phyloP scores from a whole-genome alignment of 1,140 invertebrate species.

The Campoletis sonorensis region DNA sequence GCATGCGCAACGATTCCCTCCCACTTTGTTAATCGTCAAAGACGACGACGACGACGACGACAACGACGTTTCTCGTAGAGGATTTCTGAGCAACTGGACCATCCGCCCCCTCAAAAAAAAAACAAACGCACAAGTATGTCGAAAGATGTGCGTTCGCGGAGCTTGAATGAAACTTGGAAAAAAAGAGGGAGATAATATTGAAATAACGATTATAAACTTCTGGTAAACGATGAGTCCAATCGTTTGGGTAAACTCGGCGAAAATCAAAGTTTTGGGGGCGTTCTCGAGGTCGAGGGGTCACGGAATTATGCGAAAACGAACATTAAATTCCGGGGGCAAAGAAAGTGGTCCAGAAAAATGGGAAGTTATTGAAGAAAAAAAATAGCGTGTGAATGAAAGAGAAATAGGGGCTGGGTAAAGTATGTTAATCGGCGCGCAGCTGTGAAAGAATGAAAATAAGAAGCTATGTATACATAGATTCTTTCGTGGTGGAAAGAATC shows the following conservation, averaged over 20 bases:
- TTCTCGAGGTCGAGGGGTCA: slow-evolving; percentile 34
- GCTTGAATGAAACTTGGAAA: background rate
- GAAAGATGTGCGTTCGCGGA: too few species aligned
- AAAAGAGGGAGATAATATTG: background rate
- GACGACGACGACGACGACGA: slow-evolving; percentile 3
- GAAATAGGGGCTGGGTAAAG: slow-evolving; percentile 59
- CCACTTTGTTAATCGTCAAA: slow-evolving; percentile 49
- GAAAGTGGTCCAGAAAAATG: slow-evolving; percentile 38
- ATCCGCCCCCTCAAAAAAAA: background rate
- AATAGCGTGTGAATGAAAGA: background rate
- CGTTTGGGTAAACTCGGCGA: too few species aligned
- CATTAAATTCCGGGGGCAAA: background rate
- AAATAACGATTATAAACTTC: slow-evolving; percentile 23
- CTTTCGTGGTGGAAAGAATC: slow-evolving; percentile 12
- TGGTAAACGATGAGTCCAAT: slow-evolving; percentile 34
- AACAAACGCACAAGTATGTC: too few species aligned
- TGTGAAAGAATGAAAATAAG: slow-evolving; percentile 70
- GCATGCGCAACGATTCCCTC: slow-evolving; percentile 63
- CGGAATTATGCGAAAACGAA: slow-evolving; percentile 26
- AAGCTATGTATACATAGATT: slow-evolving; percentile 48
- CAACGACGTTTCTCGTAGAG: slow-evolving; percentile 21
- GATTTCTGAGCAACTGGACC: slow-evolving; percentile 51
- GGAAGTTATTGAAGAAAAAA: background rate
- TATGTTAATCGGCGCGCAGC: slow-evolving; percentile 71
- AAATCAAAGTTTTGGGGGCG: background rate